Percentiles rank a stretch among this genome's conserved stretches.
phyloP scores from a whole-genome alignment of 2,797 vertebrate genomes.

The Sebastes reedi region DNA sequence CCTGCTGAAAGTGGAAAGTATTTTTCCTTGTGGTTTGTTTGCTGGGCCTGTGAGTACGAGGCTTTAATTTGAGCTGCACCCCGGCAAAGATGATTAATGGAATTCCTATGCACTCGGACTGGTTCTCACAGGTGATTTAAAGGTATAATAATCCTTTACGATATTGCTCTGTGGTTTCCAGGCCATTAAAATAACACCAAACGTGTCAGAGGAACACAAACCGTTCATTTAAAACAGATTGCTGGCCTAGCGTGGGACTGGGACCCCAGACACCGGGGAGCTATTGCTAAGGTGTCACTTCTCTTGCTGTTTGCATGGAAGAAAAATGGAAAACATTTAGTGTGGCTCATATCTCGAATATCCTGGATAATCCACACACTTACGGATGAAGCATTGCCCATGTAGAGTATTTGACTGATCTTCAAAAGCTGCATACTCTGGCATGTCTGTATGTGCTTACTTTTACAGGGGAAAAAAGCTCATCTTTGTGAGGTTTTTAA shows the following conservation, averaged over 20 bases:
- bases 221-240: constrained; percentile 86
- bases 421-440: neutral
- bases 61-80: constrained; percentile 71
- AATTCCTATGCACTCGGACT: constrained; percentile 75
- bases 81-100: constrained; percentile 84
- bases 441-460: neutral
- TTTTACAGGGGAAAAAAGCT: neutral
- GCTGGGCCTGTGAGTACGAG: constrained; percentile 24
- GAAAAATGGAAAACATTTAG: constrained; percentile 69
- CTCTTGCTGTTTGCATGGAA: constrained; percentile 50
- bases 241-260: constrained; percentile 55
- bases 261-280: constrained; percentile 68
- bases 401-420: neutral
- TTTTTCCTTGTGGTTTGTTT: constrained; percentile 29
- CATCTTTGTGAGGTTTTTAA: neutral
- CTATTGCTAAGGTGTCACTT: constrained; percentile 69
- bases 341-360: constrained; percentile 39
- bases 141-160: constrained; percentile 84
- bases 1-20: neutral
- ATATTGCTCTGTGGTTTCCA: constrained; percentile 83
- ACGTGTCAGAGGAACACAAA: constrained; percentile 82
- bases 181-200: constrained; percentile 83
- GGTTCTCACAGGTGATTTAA: constrained; percentile 84
- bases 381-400: constrained; percentile 28
- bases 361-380: constrained; percentile 46